These are phyloP conservation scores for Stomatorhinus walkeri DNA, from an alignment of 2,797 vertebrate species.

Conservation along the genomic window DNA sequence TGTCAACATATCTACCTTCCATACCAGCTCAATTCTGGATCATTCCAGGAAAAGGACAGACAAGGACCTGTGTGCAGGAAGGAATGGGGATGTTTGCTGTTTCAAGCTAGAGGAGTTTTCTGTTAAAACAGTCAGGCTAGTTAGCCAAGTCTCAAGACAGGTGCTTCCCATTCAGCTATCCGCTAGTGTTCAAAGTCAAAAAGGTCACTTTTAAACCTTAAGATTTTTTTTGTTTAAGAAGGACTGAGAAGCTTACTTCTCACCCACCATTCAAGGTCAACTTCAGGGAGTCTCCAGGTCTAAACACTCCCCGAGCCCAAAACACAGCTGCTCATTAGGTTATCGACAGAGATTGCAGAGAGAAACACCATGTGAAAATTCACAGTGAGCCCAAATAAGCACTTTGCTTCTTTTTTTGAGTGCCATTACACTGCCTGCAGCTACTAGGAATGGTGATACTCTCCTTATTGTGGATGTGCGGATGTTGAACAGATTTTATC, in stretches of 20 bases:
- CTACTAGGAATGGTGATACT: not conserved
- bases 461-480: not conserved
- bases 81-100: not conserved
- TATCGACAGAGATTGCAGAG: not conserved
- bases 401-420: not conserved
- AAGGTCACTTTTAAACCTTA: slow-evolving; percentile 18
- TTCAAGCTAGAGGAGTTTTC: not conserved
- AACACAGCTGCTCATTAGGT: slow-evolving; percentile 14
- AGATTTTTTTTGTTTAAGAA: not conserved
- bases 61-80: not conserved
- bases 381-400: slow-evolving; percentile 18
- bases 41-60: not conserved
- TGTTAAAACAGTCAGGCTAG: not conserved
- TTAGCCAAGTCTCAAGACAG: not conserved
- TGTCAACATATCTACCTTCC: not conserved
- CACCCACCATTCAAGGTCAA: slow-evolving; percentile 32
- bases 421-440: not conserved
- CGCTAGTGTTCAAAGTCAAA: slow-evolving; percentile 23
- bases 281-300: slow-evolving; percentile 26
- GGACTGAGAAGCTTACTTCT: slow-evolving; percentile 7
- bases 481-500: not conserved
- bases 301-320: slow-evolving; percentile 7
- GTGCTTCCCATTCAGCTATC: not conserved
- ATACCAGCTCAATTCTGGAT: not conserved
- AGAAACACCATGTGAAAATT: not conserved